Base-by-base conservation (phyloP, 2,888 invertebrate genomes). In the Diaphora mendica region DNA sequence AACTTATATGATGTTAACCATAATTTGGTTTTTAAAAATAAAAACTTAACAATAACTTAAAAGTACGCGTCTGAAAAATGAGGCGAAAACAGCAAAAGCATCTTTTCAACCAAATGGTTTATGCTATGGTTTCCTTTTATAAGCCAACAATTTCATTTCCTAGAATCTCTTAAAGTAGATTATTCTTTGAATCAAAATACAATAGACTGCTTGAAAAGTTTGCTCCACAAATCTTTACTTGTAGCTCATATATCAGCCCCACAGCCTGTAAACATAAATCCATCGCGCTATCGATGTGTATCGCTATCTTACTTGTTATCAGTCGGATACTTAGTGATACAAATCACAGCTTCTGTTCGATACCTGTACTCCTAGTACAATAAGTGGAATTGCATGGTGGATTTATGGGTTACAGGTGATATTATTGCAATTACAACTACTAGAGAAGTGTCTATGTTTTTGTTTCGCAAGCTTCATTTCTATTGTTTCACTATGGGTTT, bases 281-380 rank as follows among this genome's bases (percentile, higher is more conserved):
- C 26, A 74, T 71, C 68, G 77, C 74, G 77, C 72, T 82, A 84
- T 84, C 85, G 85, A 84, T 83, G 85, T 83, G 64, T 78, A 77
- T 70, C 68, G 73, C 75, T 84, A 83, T 83, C 83, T 44, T 67
- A 70, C 79, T 83, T 83, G 83, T 83, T 84, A 83, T 83, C 83
- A 79, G 71, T 44, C 74, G 77, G 79, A 84, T 83, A 83, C 73
- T 83, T 82, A 84, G 77, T 76, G 83, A 83, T 83, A 83, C 83
- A 84, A 83, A 83, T 83, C 83, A 83, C 75, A 35, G 85, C 83
- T 83, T 78, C 83, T 84, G 83, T 83, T 84, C 81, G 69, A 82
- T 78, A 70, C 70, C 51, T 72, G 71, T 77, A 74, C 75, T 76
- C 64, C 64, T 70, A 62, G 71, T 72, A 82, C 78, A 79, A 80